Percentiles rank a stretch among this genome's conserved stretches.
Conservation (phyloP, 2,888 invertebrate genomes). For the Acleris holmiana region DNA sequence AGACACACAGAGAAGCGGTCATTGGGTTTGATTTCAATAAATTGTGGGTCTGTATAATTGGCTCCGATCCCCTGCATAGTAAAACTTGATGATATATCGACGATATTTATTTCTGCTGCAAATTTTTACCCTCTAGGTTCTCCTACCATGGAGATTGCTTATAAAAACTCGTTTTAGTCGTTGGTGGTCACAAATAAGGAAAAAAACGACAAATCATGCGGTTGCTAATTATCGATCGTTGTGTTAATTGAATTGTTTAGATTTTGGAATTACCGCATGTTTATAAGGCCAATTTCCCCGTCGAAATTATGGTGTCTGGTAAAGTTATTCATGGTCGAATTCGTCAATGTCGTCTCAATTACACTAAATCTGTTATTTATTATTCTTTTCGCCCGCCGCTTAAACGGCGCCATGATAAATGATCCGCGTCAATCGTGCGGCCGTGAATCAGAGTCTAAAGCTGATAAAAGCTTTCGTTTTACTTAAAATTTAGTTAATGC, state of each 20-base stretch:
- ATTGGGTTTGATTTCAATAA: slow-evolving; percentile 11
- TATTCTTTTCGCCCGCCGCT: slow-evolving; percentile 66
- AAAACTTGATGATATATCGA: slow-evolving; percentile 19
- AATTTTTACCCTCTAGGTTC: slow-evolving; percentile 8
- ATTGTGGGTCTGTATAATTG: slow-evolving; percentile 11
- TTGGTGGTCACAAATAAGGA: slow-evolving; percentile 17
- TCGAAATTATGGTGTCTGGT: slow-evolving; percentile 23
- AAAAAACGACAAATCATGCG: slow-evolving; percentile 9
- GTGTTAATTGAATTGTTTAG: slow-evolving; percentile 6
- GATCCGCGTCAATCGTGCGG: slow-evolving; percentile 64
- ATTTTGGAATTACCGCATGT: not conserved
- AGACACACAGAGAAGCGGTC: slow-evolving; percentile 2
- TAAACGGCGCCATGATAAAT: slow-evolving; percentile 72
- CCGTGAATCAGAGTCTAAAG: slow-evolving; percentile 68
- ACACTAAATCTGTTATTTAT: slow-evolving; percentile 61
- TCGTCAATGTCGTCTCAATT: slow-evolving; percentile 64
- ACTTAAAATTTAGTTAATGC: slow-evolving; percentile 11
- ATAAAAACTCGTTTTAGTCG: slow-evolving; percentile 4
- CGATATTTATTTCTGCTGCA: slow-evolving; percentile 18
- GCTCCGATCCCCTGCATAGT: slow-evolving; percentile 10
- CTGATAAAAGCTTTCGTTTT: slow-evolving; percentile 52
- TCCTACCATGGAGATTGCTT: slow-evolving; percentile 7
- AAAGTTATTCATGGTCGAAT: slow-evolving; percentile 56
- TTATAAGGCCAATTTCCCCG: not conserved
- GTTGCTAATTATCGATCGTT: slow-evolving; percentile 1